phyloP scores from a whole-genome alignment of 2,888 invertebrate genomes.

The Luperina testacea region DNA sequence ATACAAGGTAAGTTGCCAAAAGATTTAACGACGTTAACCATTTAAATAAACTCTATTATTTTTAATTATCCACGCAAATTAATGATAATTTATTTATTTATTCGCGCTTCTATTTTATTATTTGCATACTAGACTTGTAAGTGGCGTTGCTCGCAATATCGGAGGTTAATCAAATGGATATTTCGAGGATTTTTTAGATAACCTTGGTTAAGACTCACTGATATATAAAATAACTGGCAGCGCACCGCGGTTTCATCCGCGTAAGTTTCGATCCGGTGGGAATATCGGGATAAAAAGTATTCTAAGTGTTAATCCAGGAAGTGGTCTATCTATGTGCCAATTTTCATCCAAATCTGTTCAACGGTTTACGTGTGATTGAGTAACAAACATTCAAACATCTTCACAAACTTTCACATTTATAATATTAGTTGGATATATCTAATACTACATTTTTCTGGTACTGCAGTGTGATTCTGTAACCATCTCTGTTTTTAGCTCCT shows the following conservation, averaged over 20 bases:
- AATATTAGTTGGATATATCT: too few species aligned
- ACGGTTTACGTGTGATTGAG: too few species aligned
- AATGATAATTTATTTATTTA: slow-evolving; percentile 56
- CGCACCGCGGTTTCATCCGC: neutral
- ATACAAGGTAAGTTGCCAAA: slow-evolving; percentile 44
- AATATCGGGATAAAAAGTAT: too few species aligned
- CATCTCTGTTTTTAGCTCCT: too few species aligned
- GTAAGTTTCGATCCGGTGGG: too few species aligned
- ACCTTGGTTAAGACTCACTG: neutral
- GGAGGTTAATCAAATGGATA: slow-evolving; percentile 35
- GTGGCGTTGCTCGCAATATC: slow-evolving; percentile 10
- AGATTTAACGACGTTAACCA: slow-evolving; percentile 29
- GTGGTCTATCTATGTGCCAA: too few species aligned
- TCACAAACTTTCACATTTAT: too few species aligned
- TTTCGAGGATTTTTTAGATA: slow-evolving; percentile 8
- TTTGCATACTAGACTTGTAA: slow-evolving; percentile 46
- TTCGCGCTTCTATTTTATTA: slow-evolving; percentile 24
- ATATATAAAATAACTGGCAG: too few species aligned
- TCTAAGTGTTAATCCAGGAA: too few species aligned
- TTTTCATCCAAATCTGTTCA: too few species aligned
- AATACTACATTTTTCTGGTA: neutral
- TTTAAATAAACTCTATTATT: slow-evolving; percentile 42
- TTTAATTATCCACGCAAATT: slow-evolving; percentile 48
- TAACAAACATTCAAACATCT: too few species aligned
- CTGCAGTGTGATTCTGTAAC: too few species aligned